These are phyloP conservation scores for Eudasyphora cyanicolor DNA, from an alignment of 2,888 invertebrate species.

Conservation along the genomic window DNA sequence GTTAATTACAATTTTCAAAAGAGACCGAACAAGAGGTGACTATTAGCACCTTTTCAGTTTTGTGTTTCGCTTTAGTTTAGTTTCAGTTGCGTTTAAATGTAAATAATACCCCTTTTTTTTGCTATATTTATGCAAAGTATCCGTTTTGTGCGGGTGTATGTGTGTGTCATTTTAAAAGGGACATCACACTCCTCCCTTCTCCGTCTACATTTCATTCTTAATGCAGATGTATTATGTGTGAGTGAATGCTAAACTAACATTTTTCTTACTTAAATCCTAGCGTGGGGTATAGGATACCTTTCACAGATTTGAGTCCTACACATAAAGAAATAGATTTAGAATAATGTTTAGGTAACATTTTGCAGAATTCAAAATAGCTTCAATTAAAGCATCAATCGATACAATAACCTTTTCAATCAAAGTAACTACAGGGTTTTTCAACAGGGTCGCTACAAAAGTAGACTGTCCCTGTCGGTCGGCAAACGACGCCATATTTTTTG, in stretches of 20 bases:
- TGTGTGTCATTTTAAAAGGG: not conserved
- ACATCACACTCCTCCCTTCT: not conserved
- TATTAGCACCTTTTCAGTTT: slow-evolving; percentile 27
- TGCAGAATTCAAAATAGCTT: no score
- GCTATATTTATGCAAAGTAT: slow-evolving; percentile 10
- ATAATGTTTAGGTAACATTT: no score
- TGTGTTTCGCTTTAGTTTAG: not conserved
- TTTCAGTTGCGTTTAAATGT: not conserved
- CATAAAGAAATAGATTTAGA: no score
- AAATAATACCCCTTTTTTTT: not conserved
- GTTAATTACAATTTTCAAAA: slow-evolving; percentile 14
- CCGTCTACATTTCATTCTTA: not conserved
- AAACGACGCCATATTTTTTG: no score
- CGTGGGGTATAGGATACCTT: not conserved
- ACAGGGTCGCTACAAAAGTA: no score
- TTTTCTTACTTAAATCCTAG: not conserved
- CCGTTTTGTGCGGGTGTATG: not conserved
- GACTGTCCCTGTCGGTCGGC: no score
- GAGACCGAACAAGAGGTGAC: not conserved
- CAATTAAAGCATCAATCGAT: no score
- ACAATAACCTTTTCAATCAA: no score
- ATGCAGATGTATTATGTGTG: not conserved
- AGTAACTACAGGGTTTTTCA: no score
- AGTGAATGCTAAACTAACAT: slow-evolving; percentile 22
- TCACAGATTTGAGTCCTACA: no score